phyloP scores from a whole-genome alignment of 2,888 invertebrate genomes.

The Herminia tarsipennalis region DNA sequence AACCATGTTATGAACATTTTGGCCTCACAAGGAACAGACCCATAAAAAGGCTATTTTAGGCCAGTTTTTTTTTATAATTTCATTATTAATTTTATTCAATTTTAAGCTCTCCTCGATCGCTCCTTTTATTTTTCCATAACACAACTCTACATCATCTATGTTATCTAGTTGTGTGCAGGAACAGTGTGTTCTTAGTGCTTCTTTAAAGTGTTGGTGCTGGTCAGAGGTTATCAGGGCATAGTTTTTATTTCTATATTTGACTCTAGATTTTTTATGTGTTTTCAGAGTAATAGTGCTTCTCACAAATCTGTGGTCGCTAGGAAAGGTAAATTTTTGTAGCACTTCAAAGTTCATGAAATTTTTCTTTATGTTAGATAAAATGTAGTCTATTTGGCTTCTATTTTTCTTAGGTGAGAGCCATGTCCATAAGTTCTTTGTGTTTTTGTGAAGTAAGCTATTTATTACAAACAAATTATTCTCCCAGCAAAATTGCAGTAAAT shows the following conservation, averaged over 20 bases:
- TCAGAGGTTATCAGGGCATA: neutral
- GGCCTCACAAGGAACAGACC: no score
- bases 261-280: neutral
- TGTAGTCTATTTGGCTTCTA: neutral
- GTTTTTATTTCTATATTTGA: neutral
- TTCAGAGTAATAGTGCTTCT: no score
- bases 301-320: neutral
- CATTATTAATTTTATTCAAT: no score
- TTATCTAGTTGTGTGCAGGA: no score
- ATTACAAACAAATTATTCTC: neutral
- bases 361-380: neutral
- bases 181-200: neutral
- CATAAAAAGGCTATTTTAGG: no score
- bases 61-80: no score
- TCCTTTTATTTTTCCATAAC: no score
- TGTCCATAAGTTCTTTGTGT: neutral
- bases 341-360: neutral
- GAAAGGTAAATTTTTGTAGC: neutral
- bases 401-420: neutral
- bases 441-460: neutral
- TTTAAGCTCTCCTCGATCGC: no score
- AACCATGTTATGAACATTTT: no score
- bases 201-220: neutral
- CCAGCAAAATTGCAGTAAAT: slow-evolving; percentile 10
- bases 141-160: no score